Percentiles rank a stretch among this genome's conserved stretches.
Conservation (phyloP, 2,797 vertebrate genomes). For the Alca torda region DNA sequence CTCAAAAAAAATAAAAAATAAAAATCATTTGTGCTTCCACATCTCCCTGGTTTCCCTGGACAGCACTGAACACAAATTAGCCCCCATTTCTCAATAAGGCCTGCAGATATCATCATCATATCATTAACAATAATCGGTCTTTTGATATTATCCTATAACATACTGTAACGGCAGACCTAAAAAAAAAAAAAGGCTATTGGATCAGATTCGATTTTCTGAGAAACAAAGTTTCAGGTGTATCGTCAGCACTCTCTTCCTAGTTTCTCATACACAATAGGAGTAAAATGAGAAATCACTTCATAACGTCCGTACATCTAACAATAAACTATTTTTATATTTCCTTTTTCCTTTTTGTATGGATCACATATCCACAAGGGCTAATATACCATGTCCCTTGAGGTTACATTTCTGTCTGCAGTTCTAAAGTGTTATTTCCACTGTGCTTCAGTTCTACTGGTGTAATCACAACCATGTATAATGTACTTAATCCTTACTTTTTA, state of each 20-base stretch:
- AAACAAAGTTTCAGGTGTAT: not conserved
- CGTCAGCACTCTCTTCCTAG: not conserved
- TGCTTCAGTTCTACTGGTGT: constrained; percentile 69
- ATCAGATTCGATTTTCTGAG: not conserved
- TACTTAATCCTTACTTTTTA: constrained; percentile 75
- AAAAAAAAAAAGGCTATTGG: not conserved
- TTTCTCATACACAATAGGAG: not conserved
- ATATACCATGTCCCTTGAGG: constrained; percentile 65
- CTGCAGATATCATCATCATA: not conserved
- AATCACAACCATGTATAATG: constrained; percentile 70
- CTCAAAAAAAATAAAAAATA: not conserved
- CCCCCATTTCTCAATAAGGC: not conserved
- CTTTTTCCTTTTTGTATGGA: constrained; percentile 62
- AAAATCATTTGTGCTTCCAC: not conserved
- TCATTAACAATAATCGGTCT: not conserved
- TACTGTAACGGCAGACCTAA: not conserved
- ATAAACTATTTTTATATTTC: constrained; percentile 47
- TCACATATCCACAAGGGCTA: constrained; percentile 72
- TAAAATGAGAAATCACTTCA: constrained; percentile 16
- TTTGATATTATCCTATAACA: not conserved
- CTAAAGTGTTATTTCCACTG: constrained; percentile 64
- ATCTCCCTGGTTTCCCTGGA: not conserved
- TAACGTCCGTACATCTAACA: constrained; percentile 9
- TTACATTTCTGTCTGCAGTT: constrained; percentile 54
- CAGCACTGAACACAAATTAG: not conserved